Conservation (phyloP, 2,797 vertebrate genomes). For the Galagoides demidoff region DNA sequence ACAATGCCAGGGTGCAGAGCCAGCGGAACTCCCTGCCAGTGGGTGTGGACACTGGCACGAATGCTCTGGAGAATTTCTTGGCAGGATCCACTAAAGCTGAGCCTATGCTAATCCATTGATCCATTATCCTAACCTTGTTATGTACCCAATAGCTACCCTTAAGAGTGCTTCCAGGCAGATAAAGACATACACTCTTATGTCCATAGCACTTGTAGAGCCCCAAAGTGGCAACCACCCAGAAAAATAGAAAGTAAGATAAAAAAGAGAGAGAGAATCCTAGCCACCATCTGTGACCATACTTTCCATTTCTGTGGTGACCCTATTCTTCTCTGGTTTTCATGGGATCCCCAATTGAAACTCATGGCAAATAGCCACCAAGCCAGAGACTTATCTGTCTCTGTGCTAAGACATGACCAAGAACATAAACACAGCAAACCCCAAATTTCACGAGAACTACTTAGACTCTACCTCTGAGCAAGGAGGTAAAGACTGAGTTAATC, state of each 20-base stretch:
- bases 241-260: not conserved
- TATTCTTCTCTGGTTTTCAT: not conserved
- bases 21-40: accelerated
- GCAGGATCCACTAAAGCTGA: not conserved
- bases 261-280: not conserved
- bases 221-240: not conserved
- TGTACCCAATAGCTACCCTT: not conserved
- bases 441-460: too few relatives aligned
- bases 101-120: not conserved
- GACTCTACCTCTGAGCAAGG: not conserved
- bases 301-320: not conserved
- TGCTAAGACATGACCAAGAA: not conserved
- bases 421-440: not conserved
- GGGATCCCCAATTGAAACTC: accelerated
- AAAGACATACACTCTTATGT: accelerated
- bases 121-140: not conserved
- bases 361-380: not conserved
- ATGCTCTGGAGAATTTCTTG: not conserved
- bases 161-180: too few relatives aligned
- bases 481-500: not conserved
- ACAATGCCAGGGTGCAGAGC: accelerated
- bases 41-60: too few relatives aligned
- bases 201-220: not conserved
- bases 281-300: not conserved
- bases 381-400: not conserved